Evolutionary conservation across 2,113 vertebrate genomes (phyloP), one percentile per base, ranked within the genome.

Genomic region (Ciconia boyciana): DNA sequence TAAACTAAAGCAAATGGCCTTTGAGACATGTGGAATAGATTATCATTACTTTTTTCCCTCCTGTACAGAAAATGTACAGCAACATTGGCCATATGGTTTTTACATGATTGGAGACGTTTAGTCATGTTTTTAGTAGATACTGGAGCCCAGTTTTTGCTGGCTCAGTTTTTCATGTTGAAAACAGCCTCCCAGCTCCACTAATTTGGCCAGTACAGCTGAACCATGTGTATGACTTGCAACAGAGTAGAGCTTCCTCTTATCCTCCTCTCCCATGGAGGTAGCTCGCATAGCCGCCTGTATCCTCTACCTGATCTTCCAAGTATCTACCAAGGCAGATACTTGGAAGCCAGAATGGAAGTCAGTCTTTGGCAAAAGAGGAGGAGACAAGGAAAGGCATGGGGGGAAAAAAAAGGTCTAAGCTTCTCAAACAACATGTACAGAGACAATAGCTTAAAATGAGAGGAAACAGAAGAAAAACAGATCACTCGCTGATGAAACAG

Each of bases 81-180:
- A 83, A 65, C 60, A 31, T 55, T 5, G 6, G 61, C 87, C 92
- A 70, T 88, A 74, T 83, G 85, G 3, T 76, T 94, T 91, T 95
- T 91, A 93, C 48, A 90, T 66, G 77, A 41, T 11, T 95, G 86
- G 92, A 94, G 93, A 87, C 94, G 84, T 97, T 96, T 94, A 90
- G 94, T 95, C 91, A 87, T 96, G 60, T 87, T 91, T 96, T 85
- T 82, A 79, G 93, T 22, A 82, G 71, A 90, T 90, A 25, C 20
- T 34, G 68, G 66, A 87, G 70, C 81, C 82, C 85, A 52, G n/a
- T 75, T 86, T 84, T 92, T 75, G 87, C 94, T 95, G 96, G 93
- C 77, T 95, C 62, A 71, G 58, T 89, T 92, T 76, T 91, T 89
- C 78, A 65, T 60, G 57, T 32, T 92, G 76, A 66, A 93, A 97